Base-by-base conservation (phyloP, 2,888 invertebrate species). In the Aphidius colemani region DNA sequence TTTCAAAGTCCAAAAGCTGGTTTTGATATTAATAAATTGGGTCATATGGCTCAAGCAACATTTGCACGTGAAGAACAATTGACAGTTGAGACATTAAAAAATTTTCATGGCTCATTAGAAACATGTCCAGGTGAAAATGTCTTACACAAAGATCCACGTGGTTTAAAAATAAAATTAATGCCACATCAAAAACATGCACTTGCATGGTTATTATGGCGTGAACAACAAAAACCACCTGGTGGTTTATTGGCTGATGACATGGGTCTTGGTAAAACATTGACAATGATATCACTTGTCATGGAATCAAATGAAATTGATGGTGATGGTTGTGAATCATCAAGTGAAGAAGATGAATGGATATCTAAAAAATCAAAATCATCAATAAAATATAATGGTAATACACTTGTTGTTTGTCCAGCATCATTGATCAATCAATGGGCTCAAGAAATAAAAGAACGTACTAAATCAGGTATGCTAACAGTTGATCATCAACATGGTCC, bases 361-460 rank as follows among this genome's bases (percentile, higher is more conserved):
- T 56, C 64, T 10, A 78, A 76, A 11, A 73, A 72, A 30, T 78
- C 59, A 69, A 77, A 45, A 61, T 45, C 8, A 58, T 9, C 6
- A 7, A 30, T 18, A 7, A 61, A 59, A 45, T 45, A 64, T 58
- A 44, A 51, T 45, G 93, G 91, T 9, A 90, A 91, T 18, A 94
- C 93, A 0, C 84, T 98, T n/a, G 90, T 98, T 0, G 88, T 98
- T 2, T 95, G 96, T 75, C 97, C 97, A 0, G 95, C 97, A 3
- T 94, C 94, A 51, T 86, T 98, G 55, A 84, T 98, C 63, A 88
- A 90, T 71, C 98, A 98, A 80, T 98, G 98, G 98, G 88, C 91
- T 65, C 85, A 82, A 10, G 96, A 97, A 82, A 88, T 96, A 7
- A 78, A 83, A 8, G 85, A 85, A 43, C 89, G 91, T 74, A 86